Base-by-base conservation (phyloP, 2,888 invertebrate genomes). In the Stenodera caucasica region DNA sequence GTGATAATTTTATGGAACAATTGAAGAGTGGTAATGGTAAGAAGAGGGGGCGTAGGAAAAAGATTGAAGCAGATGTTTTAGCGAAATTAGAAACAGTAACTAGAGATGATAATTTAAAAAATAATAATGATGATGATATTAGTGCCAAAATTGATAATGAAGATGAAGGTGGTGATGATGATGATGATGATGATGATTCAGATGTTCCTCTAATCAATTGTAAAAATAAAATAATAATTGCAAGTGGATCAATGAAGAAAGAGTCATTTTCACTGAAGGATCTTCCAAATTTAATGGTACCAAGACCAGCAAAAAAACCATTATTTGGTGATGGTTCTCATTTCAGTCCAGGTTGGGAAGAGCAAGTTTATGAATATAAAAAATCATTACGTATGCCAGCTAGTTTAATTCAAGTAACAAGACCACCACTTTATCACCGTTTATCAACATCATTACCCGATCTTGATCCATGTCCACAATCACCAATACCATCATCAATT, bases 341-440 rank as follows among this genome's bases (percentile, higher is more conserved):
- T 73, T 90, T 90, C 72, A 84, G 87, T 68, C 90, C 91, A 0
- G 90, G 91, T 0, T 92, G 91, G 91, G 91, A 91, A 80, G 90
- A 92, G 75, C 92, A 92, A 73, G 85, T 93, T 15, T 92, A 90
- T 73, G 88, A 87, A 70, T 94, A 90, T 74, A 94, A 94, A 77
- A 85, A 90, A 69, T 90, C 92, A 0, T 80, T 93, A 15, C 86
- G 93, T 70, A 91, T 94, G 86, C 93, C 94, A 1, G 84, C 89
- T 33, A 86, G 90, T 69, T 82, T 94, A 54, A 94, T 94, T 68
- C 90, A 90, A 37, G 90, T 93, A 58, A 89, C 90, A 32, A 85
- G 90, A 67, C 89, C 90, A 1, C 88, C 88, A 26, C 86, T 88
- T 50, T 85, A 86, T 72, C 84, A 87, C 57, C 81, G 89, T 66